Evolutionary conservation across 2,888 invertebrate species (phyloP).

Genomic region (Diplolepis rosae): DNA sequence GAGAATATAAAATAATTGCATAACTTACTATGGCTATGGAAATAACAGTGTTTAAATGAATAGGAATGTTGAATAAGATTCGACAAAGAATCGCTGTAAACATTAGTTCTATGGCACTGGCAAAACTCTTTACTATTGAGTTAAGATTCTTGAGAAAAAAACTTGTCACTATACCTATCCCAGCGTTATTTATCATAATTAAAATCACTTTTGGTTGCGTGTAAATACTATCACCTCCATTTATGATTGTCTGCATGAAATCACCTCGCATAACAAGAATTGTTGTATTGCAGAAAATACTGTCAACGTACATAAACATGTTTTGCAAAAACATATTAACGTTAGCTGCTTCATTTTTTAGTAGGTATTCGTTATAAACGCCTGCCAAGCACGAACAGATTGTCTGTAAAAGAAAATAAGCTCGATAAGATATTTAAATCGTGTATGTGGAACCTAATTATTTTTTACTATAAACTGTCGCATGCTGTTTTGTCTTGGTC

Average conservation of each 20-base stretch:
- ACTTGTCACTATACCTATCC: conserved; percentile 94
- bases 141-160: conserved; percentile 94
- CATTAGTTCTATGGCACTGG: conserved; percentile 92
- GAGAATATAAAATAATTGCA: conserved; percentile 90
- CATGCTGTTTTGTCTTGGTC: no score
- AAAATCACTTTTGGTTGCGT: conserved; percentile 83
- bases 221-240: conserved; percentile 75
- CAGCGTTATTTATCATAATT: conserved; percentile 91
- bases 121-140: conserved; percentile 96
- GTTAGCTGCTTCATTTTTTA: conserved; percentile 89
- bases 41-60: conserved; percentile 86
- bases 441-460: no score
- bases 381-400: conserved; percentile 95
- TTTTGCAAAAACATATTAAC: conserved; percentile 95
- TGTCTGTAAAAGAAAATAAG: conserved; percentile 78
- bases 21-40: conserved; percentile 88
- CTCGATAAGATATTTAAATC: neutral
- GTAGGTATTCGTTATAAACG: conserved; percentile 94
- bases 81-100: conserved; percentile 93
- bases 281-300: conserved; percentile 91
- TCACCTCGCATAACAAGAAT: conserved; percentile 82
- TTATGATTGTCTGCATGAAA: conserved; percentile 77
- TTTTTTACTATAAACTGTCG: no score
- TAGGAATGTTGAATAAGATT: conserved; percentile 88
- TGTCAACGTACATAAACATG: conserved; percentile 95